phyloP scores from a whole-genome alignment of 1,140 invertebrate genomes.

The Lycorma delicatula region DNA sequence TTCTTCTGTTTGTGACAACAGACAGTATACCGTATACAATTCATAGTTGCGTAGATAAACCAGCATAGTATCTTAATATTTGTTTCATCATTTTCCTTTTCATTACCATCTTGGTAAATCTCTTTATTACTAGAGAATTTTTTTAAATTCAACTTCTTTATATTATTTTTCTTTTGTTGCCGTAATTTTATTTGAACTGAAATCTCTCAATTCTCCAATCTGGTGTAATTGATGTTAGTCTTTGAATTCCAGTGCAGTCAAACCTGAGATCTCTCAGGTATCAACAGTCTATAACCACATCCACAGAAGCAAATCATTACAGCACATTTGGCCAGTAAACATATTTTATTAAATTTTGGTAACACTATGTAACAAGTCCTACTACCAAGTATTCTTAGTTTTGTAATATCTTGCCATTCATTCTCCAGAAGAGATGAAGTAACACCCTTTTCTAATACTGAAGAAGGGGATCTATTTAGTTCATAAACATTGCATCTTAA shows the following conservation, averaged over 20 bases:
- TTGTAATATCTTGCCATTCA: slow-evolving; percentile 9
- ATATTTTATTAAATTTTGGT: slow-evolving; percentile 12
- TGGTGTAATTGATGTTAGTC: too few relatives aligned
- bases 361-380: slow-evolving; percentile 6
- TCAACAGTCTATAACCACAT: slow-evolving; percentile 2
- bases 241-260: too few relatives aligned
- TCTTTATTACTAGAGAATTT: too few relatives aligned
- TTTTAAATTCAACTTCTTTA: too few relatives aligned
- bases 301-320: slow-evolving; percentile 11
- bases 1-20: slow-evolving; percentile 7
- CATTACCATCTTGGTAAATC: too few relatives aligned
- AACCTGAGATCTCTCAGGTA: slow-evolving; percentile 13
- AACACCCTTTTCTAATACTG: slow-evolving; percentile 2
- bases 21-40: slow-evolving; percentile 14
- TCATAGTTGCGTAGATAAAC: slow-evolving; percentile 7
- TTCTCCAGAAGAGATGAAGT: slow-evolving; percentile 4
- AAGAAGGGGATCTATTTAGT: slow-evolving; percentile 15
- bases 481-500: slow-evolving; percentile 16
- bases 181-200: too few relatives aligned
- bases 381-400: slow-evolving; percentile 15
- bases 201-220: too few relatives aligned
- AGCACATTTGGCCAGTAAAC: slow-evolving; percentile 1
- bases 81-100: too few relatives aligned
- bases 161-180: too few relatives aligned
- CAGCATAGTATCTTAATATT: too few relatives aligned